Conservation (phyloP, 2,888 invertebrate species). For the Iselma pallidipennis region DNA sequence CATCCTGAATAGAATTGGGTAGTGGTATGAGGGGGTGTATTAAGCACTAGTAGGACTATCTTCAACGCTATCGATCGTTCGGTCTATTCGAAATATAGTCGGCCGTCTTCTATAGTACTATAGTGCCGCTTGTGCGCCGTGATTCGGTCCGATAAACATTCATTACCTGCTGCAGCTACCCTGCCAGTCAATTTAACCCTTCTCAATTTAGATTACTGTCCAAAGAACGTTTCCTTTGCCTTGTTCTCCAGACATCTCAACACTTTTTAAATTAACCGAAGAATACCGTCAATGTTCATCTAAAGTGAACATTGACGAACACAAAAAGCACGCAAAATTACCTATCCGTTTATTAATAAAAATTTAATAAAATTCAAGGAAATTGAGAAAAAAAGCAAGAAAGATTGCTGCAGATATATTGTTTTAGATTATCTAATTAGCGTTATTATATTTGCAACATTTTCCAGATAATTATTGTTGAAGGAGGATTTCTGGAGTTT, state of each 20-base stretch:
- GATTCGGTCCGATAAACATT: conserved; percentile 55
- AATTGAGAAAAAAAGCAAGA: background rate
- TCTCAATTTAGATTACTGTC: conserved; percentile 56
- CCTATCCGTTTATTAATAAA: no score
- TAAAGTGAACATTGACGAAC: background rate
- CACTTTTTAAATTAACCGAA: conserved; percentile 51
- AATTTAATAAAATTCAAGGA: no score
- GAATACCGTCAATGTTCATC: conserved; percentile 33
- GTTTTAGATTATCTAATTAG: background rate
- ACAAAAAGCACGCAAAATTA: background rate
- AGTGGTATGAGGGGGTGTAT: conserved; percentile 14
- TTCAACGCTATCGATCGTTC: conserved; percentile 21
- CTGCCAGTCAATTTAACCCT: conserved; percentile 54
- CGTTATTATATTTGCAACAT: background rate
- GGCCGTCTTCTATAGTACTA: conserved; percentile 27
- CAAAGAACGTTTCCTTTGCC: conserved; percentile 48
- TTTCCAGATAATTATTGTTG: background rate
- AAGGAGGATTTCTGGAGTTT: background rate
- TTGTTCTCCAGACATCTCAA: conserved; percentile 46
- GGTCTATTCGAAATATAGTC: conserved; percentile 20
- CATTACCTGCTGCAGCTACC: conserved; percentile 50
- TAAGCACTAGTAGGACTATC: conserved; percentile 12
- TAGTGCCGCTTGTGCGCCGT: conserved; percentile 41
- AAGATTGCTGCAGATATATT: no score
- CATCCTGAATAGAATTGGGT: background rate